These are phyloP conservation scores for Heteropelma amictum DNA, from an alignment of 2,888 invertebrate species.

Conservation along the genomic window DNA sequence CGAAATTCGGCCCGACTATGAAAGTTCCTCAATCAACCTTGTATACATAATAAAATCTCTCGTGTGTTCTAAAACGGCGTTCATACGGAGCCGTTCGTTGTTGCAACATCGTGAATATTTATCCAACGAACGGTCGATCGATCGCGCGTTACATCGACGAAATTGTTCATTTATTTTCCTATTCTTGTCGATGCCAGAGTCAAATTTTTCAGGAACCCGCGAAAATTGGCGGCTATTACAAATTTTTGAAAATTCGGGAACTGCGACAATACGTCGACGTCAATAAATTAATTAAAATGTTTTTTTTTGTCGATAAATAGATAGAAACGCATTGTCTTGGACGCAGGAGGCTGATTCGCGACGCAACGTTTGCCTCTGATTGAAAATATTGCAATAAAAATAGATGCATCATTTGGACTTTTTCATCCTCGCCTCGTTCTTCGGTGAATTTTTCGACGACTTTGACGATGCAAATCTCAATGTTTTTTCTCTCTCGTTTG, in stretches of 20 bases:
- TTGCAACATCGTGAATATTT: constrained; percentile 19
- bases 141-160: not conserved
- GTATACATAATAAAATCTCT: constrained; percentile 16
- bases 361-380: too few species aligned
- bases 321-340: too few species aligned
- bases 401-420: too few species aligned
- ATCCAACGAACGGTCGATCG: not conserved
- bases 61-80: constrained; percentile 7
- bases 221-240: not conserved
- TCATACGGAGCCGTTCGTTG: not conserved
- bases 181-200: not conserved
- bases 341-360: too few species aligned
- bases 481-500: not conserved
- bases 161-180: not conserved
- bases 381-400: too few species aligned
- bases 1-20: constrained; percentile 35
- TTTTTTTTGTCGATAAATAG: too few species aligned
- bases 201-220: not conserved
- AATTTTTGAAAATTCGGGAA: too few species aligned
- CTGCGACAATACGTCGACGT: too few species aligned
- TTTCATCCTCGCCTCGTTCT: too few species aligned
- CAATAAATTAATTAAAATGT: too few species aligned
- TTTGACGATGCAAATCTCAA: not conserved
- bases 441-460: not conserved
- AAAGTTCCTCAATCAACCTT: constrained; percentile 44